A percentile compares a stretch with the other conserved stretches of the same genome.
Evolutionary conservation across 2,113 vertebrate species (phyloP).

Genomic region (Machaerirhynchus nigripectus): DNA sequence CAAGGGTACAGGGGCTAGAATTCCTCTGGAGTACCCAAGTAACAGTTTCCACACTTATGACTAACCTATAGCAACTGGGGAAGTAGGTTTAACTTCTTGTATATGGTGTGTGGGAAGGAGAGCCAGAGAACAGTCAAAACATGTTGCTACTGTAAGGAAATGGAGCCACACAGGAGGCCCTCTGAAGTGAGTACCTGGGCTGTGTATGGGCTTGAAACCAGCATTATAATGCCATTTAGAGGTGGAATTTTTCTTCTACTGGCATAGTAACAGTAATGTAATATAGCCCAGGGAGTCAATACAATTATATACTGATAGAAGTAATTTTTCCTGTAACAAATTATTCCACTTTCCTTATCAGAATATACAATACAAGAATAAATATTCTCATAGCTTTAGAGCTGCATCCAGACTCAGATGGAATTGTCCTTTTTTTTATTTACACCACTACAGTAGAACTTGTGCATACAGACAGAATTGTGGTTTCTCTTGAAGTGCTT

Average conservation of each 20-base stretch:
- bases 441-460: neutral
- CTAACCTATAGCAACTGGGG: neutral
- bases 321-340: neutral
- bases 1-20: neutral
- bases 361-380: neutral
- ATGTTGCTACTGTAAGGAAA: neutral
- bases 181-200: neutral
- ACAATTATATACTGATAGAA: neutral
- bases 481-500: neutral
- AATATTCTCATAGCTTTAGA: neutral
- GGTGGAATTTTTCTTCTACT: neutral
- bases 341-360: neutral
- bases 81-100: neutral
- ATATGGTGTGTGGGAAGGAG: neutral
- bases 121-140: neutral
- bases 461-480: neutral
- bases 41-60: neutral
- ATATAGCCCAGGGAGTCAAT: neutral
- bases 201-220: neutral
- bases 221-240: neutral
- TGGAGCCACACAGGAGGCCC: neutral
- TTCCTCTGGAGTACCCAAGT: neutral
- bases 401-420: neutral
- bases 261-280: neutral
- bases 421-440: neutral